phyloP scores from a whole-genome alignment of 2,888 invertebrate species.

The Coleophora flavipennella region DNA sequence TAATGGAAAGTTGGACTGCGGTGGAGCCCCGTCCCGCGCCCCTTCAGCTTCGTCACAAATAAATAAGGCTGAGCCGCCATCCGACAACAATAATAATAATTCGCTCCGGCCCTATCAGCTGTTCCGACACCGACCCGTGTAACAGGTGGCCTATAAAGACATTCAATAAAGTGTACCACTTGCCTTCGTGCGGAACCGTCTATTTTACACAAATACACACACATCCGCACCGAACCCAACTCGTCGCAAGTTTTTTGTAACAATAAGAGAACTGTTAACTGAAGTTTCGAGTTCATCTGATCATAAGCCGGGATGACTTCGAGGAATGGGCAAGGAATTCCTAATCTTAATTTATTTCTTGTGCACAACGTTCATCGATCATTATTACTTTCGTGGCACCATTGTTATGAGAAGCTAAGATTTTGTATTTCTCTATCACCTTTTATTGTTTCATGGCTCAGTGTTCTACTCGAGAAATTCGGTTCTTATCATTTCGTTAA shows the following conservation, averaged over 20 bases:
- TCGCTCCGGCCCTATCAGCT: slow-evolving; percentile 67
- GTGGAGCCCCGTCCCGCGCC: slow-evolving; percentile 33
- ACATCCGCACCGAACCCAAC: slow-evolving; percentile 22
- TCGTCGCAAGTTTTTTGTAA: slow-evolving; percentile 10
- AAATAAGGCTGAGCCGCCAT: slow-evolving; percentile 62
- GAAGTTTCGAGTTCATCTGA: background rate
- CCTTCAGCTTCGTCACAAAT: slow-evolving; percentile 59
- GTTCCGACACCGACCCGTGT: slow-evolving; percentile 68
- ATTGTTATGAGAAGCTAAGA: no score
- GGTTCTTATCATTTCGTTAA: no score
- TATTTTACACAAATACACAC: slow-evolving; percentile 55
- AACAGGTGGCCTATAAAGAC: slow-evolving; percentile 74
- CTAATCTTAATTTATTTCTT: background rate
- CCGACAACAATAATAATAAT: slow-evolving; percentile 66
- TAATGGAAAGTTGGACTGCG: slow-evolving; percentile 43
- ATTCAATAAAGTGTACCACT: slow-evolving; percentile 70
- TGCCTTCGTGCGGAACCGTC: slow-evolving; percentile 62
- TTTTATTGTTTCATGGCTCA: no score
- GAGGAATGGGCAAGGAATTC: background rate
- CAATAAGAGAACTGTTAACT: slow-evolving; percentile 1
- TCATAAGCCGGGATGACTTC: no score
- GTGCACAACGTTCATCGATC: no score
- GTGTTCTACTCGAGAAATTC: no score
- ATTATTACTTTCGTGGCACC: no score
- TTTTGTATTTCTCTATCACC: no score